Conservation (phyloP, 2,888 invertebrate species). For the Andrena haemorrhoa region DNA sequence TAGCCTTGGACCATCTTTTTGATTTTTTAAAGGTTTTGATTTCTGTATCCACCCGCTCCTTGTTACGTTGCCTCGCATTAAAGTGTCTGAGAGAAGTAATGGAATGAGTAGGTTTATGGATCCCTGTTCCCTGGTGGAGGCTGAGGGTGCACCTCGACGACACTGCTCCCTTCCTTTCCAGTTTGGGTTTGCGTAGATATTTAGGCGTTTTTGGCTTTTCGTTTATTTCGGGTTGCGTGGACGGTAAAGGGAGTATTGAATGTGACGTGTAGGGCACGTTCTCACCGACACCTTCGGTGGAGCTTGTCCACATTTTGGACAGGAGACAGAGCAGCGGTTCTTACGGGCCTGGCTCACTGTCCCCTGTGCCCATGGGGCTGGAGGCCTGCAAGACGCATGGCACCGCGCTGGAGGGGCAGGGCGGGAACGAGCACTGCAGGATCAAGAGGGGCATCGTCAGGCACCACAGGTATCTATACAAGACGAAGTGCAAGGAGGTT, state of each 20-base stretch:
- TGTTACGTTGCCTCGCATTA: background rate
- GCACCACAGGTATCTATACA: conserved; percentile 81
- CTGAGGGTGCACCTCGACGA: background rate
- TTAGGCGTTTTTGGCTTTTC: too few species aligned
- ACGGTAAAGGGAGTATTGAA: background rate
- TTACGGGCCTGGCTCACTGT: conserved; percentile 82
- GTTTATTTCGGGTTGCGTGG: background rate
- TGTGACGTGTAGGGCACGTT: conserved; percentile 79
- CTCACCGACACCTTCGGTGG: conserved; percentile 84
- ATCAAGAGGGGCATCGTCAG: conserved; percentile 84
- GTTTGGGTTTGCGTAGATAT: background rate
- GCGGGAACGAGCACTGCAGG: conserved; percentile 81
- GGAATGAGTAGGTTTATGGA: background rate
- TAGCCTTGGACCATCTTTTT: conserved; percentile 7
- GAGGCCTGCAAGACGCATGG: conserved; percentile 84
- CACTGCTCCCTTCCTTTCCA: background rate
- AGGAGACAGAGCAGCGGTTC: conserved; percentile 82
- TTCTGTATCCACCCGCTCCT: conserved; percentile 2
- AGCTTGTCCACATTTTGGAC: conserved; percentile 82
- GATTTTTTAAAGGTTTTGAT: background rate
- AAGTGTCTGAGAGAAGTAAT: background rate
- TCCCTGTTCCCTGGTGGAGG: background rate
- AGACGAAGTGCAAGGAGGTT: too few species aligned
- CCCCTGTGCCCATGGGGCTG: conserved; percentile 81
- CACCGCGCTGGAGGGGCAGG: conserved; percentile 80